phyloP scores from a whole-genome alignment of 2,113 vertebrate species.

The Hemibagrus wyckioides region DNA sequence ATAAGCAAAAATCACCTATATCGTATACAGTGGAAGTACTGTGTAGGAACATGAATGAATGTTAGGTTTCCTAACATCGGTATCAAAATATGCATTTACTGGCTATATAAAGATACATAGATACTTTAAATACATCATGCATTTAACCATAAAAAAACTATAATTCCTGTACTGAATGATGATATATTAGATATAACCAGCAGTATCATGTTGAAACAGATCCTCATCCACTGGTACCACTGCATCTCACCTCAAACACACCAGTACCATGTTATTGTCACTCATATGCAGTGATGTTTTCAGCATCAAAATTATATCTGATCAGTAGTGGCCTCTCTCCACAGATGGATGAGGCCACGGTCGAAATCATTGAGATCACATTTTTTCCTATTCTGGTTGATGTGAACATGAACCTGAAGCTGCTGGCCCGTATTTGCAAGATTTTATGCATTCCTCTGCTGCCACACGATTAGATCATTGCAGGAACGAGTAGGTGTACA shows the following conservation, averaged over 20 bases:
- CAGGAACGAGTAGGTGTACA: neutral
- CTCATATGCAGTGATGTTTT: neutral
- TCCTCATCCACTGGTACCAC: neutral
- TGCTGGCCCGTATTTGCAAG: neutral
- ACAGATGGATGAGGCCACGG: neutral
- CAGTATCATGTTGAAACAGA: neutral
- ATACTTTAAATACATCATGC: neutral
- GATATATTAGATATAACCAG: neutral
- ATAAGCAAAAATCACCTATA: conserved; percentile 14
- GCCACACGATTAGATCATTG: neutral
- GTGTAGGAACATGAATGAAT: conserved; percentile 11
- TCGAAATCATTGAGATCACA: neutral
- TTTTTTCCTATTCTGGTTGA: neutral
- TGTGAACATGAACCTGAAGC: neutral
- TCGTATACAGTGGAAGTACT: neutral
- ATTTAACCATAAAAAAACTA: neutral
- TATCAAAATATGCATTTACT: neutral
- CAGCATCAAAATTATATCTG: neutral
- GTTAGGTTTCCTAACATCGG: neutral
- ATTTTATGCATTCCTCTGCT: neutral
- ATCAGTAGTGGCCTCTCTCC: neutral
- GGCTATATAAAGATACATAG: neutral
- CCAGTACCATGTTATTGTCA: neutral
- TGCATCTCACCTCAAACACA: neutral
- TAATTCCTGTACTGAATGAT: neutral